A percentile compares a stretch with the other conserved stretches of the same genome.
Evolutionary conservation across 1,140 invertebrate genomes (phyloP).

Genomic region (Homalodisca vitripennis): DNA sequence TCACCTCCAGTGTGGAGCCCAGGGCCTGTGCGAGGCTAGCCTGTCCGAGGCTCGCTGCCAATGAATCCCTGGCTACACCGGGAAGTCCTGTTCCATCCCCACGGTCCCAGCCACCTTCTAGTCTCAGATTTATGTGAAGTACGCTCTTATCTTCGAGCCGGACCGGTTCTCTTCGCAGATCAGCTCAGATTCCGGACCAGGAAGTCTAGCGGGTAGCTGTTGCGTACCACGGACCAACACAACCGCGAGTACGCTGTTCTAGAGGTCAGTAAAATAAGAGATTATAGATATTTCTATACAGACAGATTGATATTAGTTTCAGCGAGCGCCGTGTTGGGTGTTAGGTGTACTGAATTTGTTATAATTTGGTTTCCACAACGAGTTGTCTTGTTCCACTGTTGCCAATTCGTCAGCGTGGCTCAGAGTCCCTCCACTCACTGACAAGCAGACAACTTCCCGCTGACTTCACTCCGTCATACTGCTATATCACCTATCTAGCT

Average conservation of each 20-base stretch:
- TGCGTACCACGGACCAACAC: constrained; percentile 90
- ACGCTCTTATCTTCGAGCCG: constrained; percentile 91
- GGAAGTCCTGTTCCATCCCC: constrained; percentile 77
- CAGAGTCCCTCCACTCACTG: no score
- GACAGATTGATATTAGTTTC: no score
- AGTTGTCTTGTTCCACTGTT: no score
- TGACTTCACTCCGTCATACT: no score
- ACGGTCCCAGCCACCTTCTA: constrained; percentile 90
- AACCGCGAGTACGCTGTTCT: constrained; percentile 93
- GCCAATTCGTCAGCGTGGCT: no score
- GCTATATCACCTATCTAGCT: no score
- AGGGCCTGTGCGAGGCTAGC: constrained; percentile 89
- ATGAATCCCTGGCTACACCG: constrained; percentile 90
- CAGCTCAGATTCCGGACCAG: constrained; percentile 91
- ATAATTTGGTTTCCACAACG: no score
- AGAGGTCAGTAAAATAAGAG: constrained; percentile 59
- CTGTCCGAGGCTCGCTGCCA: constrained; percentile 82
- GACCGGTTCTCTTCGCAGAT: constrained; percentile 85
- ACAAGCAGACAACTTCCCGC: no score
- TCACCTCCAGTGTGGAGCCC: constrained; percentile 83
- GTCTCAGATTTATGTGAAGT: constrained; percentile 92
- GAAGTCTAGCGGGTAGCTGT: constrained; percentile 87
- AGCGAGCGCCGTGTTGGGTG: no score
- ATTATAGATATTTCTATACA: no score
- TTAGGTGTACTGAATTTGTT: no score